These are phyloP conservation scores for Phragmatobia fuliginosa DNA, from an alignment of 2,888 invertebrate genomes.

Conservation along the genomic window DNA sequence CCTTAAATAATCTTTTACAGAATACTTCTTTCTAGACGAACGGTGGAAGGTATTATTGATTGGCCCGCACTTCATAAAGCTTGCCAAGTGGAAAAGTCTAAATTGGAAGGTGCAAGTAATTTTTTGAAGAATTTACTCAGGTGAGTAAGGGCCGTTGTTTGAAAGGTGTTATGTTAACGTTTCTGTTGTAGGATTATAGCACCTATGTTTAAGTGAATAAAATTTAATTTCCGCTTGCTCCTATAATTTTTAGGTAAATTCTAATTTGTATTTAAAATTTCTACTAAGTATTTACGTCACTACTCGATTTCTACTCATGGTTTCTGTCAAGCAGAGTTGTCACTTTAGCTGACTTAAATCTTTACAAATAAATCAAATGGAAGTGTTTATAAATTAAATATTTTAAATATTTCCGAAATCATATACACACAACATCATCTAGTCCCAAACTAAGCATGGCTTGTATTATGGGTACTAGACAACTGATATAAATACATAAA, in stretches of 20 bases:
- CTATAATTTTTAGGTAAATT: background rate
- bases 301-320: too few species aligned
- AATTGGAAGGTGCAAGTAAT: conserved; percentile 5
- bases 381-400: too few species aligned
- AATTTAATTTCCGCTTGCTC: background rate
- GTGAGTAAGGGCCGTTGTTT: background rate
- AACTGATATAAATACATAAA: too few species aligned
- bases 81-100: conserved; percentile 10
- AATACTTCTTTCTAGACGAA: too few species aligned
- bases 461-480: too few species aligned
- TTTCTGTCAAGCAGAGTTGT: too few species aligned
- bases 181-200: background rate
- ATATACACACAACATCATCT: too few species aligned
- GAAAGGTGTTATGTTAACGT: background rate
- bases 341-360: too few species aligned
- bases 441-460: too few species aligned
- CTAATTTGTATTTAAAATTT: background rate
- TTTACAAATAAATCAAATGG: too few species aligned
- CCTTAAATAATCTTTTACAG: conserved; percentile 7
- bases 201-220: background rate
- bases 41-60: conserved; percentile 3
- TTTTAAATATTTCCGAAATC: too few species aligned
- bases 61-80: conserved; percentile 1
- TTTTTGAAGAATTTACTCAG: background rate
- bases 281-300: too few species aligned